Evolutionary conservation across 1,140 invertebrate genomes (phyloP).

Genomic region (Papilio dardanus): DNA sequence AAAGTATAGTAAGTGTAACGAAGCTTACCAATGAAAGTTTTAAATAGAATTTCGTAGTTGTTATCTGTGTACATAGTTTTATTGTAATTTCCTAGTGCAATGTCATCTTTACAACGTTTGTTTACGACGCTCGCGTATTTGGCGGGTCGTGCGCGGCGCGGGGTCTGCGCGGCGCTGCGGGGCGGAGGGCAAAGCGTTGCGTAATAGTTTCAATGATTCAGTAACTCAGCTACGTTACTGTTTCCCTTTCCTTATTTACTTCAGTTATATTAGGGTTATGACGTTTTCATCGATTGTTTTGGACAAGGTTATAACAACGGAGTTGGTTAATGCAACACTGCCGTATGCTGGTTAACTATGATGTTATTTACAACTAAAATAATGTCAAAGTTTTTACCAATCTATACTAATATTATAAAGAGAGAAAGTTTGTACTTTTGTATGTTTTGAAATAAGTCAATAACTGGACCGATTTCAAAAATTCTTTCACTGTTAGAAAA

Average conservation of each 20-base stretch:
- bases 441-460: too few relatives aligned
- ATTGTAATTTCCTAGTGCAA: background rate
- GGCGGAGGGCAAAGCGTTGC: background rate
- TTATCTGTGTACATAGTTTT: background rate
- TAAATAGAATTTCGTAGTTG: too few relatives aligned
- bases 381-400: background rate
- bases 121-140: constrained; percentile 17
- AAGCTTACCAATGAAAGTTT: background rate
- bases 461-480: too few relatives aligned
- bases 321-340: background rate
- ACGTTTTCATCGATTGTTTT: constrained; percentile 18
- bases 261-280: constrained; percentile 11
- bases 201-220: constrained; percentile 25
- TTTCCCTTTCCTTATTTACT: constrained; percentile 10
- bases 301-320: background rate
- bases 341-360: background rate
- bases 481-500: too few relatives aligned
- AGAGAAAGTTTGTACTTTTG: too few relatives aligned
- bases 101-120: constrained; percentile 1
- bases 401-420: too few relatives aligned
- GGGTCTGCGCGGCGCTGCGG: background rate
- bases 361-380: background rate
- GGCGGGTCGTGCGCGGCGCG: background rate
- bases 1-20: too few relatives aligned
- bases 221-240: background rate